Conservation (phyloP, 2,888 invertebrate genomes). For the Malthinus seriepunctatus region DNA sequence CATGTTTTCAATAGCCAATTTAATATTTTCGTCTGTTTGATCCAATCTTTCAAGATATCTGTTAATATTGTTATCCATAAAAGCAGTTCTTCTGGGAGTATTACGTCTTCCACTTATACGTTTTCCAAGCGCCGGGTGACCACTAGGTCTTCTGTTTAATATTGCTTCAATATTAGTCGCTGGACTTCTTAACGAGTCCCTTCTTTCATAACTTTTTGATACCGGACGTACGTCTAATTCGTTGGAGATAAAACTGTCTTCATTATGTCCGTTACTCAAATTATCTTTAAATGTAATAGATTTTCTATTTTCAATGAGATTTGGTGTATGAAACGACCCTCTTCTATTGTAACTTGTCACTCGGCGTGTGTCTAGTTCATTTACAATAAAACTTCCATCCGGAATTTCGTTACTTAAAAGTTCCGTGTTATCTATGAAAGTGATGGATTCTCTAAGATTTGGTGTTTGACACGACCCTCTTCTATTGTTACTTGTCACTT, state of each 20-base stretch:
- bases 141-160: constrained; percentile 27
- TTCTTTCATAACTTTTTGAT: constrained; percentile 8
- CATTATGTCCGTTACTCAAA: not conserved
- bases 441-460: not conserved
- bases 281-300: too few relatives aligned
- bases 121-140: constrained; percentile 1
- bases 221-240: too few relatives aligned
- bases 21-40: constrained; percentile 77
- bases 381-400: too few relatives aligned
- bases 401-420: not conserved
- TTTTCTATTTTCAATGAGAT: too few relatives aligned
- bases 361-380: too few relatives aligned
- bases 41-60: constrained; percentile 68
- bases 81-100: constrained; percentile 60
- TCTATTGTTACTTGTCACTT: too few relatives aligned
- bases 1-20: constrained; percentile 79
- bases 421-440: not conserved
- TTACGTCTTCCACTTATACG: constrained; percentile 33
- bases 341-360: too few relatives aligned
- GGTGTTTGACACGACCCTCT: too few relatives aligned
- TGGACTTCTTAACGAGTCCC: constrained; percentile 18
- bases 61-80: constrained; percentile 70
- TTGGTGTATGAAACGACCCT: too few relatives aligned
- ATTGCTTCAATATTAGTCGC: not conserved
- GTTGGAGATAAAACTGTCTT: too few relatives aligned